Evolutionary conservation across 2,797 vertebrate genomes (phyloP).

Genomic region (Champsocephalus gunnari): DNA sequence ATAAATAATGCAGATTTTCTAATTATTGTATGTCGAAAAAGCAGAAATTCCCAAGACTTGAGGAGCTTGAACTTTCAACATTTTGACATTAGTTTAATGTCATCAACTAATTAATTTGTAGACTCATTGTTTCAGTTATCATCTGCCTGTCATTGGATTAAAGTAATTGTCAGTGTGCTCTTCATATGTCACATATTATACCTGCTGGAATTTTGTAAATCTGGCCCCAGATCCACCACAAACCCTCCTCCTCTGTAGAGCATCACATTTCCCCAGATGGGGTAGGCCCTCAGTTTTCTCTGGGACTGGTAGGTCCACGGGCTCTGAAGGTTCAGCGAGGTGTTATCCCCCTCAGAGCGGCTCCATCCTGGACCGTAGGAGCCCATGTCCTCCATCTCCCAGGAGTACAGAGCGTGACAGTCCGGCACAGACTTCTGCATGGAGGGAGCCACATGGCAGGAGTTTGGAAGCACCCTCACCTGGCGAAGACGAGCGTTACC

Average conservation of each 20-base stretch:
- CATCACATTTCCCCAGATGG: slow-evolving; percentile 89
- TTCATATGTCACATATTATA: slow-evolving; percentile 53
- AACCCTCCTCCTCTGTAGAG: slow-evolving; percentile 94
- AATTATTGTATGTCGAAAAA: background rate
- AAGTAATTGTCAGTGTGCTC: background rate
- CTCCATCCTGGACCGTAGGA: slow-evolving; percentile 90
- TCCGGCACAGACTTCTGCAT: slow-evolving; percentile 78
- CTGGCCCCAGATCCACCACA: slow-evolving; percentile 87
- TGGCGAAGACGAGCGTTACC: slow-evolving; percentile 93
- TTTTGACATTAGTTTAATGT: background rate
- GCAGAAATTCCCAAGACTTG: background rate
- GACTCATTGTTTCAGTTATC: background rate
- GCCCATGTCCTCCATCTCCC: slow-evolving; percentile 89
- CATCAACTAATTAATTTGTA: background rate
- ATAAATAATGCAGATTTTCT: background rate
- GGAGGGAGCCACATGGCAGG: slow-evolving; percentile 80
- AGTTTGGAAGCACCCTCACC: slow-evolving; percentile 88
- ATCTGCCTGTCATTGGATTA: background rate
- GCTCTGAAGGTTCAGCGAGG: slow-evolving; percentile 66
- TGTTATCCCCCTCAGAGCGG: slow-evolving; percentile 54
- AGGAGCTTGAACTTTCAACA: background rate
- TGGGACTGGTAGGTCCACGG: slow-evolving; percentile 93
- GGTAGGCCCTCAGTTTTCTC: slow-evolving; percentile 82
- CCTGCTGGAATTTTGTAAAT: slow-evolving; percentile 87
- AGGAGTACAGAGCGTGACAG: slow-evolving; percentile 88